Evolutionary conservation across 2,797 vertebrate species (phyloP).

Genomic region (Diceros bicornis): DNA sequence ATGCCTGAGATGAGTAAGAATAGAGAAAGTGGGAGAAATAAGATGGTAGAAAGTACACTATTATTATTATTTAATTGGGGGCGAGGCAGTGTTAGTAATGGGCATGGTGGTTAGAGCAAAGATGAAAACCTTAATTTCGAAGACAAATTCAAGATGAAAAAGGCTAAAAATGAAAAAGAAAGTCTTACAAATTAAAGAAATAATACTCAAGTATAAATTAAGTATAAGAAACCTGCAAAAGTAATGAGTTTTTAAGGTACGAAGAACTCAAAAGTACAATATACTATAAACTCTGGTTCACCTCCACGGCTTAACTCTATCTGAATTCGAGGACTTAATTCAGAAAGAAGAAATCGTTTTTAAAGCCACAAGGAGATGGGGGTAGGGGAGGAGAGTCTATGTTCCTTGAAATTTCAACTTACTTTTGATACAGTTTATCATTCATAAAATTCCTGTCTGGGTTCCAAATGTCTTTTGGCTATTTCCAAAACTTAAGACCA

Average conservation of each 20-base stretch:
- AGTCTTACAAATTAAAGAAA: conserved; percentile 50
- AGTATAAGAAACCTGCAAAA: not conserved
- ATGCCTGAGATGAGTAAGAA: conserved; percentile 10
- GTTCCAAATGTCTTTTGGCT: conserved; percentile 38
- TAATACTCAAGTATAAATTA: conserved; percentile 7
- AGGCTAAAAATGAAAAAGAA: conserved; percentile 22
- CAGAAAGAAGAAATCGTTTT: not conserved
- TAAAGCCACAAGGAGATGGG: not conserved
- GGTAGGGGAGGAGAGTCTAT: not conserved
- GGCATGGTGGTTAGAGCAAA: not conserved
- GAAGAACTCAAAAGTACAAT: conserved; percentile 39
- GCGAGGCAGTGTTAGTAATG: not conserved
- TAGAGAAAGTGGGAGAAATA: conserved; percentile 7
- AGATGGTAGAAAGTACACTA: not conserved
- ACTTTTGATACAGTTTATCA: conserved; percentile 38
- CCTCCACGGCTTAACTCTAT: not conserved
- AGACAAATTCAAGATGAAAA: conserved; percentile 40
- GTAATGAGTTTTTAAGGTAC: not conserved
- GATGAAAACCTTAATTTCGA: conserved; percentile 32
- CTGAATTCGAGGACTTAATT: conserved; percentile 43
- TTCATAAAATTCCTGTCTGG: conserved; percentile 18
- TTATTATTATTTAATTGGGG: conserved; percentile 8
- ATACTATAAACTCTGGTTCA: conserved; percentile 36
- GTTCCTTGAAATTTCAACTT: not conserved
- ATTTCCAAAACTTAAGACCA: conserved; percentile 49